Evolutionary conservation across 64 coral and sea anemone species (phyloP), one percentile per base, ranked within the genome.

Genomic region (Montipora cactus): DNA sequence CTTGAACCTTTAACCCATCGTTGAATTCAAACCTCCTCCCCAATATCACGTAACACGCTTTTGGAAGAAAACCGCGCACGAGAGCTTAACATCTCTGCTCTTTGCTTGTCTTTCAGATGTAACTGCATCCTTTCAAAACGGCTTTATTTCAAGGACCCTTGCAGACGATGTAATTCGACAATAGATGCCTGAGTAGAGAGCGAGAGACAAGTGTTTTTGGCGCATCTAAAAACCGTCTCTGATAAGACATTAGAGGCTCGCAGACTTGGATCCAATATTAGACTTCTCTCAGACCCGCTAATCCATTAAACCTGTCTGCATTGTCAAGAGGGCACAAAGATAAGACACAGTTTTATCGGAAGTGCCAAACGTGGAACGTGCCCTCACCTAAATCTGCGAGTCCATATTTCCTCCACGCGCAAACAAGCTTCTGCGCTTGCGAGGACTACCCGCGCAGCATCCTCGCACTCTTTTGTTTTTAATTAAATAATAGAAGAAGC

Each of bases 221-320:
- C 82, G 81, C 66, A 51, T 51, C 18, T 5, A 13, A 37, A 37
- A 80, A 82, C 80, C 10, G 82, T 71, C 76, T 78, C 16, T 44
- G 18, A 15, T 11, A 19, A 47, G 16, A 72, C 47, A 13, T 67
- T 18, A 48, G 45, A 71, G 61, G 7, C 1, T 80, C 16, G 21
- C 80, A 68, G 45, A 50, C 62, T 50, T 71, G 8, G 48, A 86
- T 72, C 82, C 64, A 71, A 69, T 67, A 71, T 48, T 71, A 48
- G 16, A 44, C 62, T 49, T n/a, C 66, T 9, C 14, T 16, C 62
- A 50, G 66, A 86, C 66, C 10, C 28, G 47, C 8, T 69, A 86
- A 86, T 86, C 66, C 66, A 86, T n/a, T 50, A 71, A 86, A 21
- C 70, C 21, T 51, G 82, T 86, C 82, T 86, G 82, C 44, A 47